A percentile compares a stretch with the other conserved stretches of the same genome.
Conservation (phyloP, 2,113 vertebrate genomes). For the Daboia siamensis region DNA sequence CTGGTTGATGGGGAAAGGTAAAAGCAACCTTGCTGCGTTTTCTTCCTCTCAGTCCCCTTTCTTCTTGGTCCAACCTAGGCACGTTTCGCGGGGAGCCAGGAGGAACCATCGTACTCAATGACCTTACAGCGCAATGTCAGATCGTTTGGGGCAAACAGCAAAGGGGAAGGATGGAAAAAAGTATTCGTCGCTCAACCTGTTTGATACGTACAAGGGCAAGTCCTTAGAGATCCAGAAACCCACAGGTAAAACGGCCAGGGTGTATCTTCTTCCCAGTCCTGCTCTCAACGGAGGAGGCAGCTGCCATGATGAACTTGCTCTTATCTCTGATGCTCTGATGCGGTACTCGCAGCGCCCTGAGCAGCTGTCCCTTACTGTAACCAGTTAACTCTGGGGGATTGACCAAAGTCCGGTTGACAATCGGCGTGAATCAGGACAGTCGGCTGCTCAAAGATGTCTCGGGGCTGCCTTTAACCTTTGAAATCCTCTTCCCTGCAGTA, state of each 20-base stretch:
- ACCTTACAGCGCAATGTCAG: conserved; percentile 98
- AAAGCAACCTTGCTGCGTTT: neutral
- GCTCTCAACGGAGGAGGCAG: neutral
- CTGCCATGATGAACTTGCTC: conserved; percentile 12
- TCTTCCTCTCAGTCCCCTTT: neutral
- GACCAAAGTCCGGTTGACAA: neutral
- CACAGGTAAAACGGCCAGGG: conserved; percentile 76
- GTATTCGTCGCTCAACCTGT: conserved; percentile 97
- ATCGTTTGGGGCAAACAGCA: conserved; percentile 98
- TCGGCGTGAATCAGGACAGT: neutral
- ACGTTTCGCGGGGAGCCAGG: conserved; percentile 76
- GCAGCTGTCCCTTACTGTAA: neutral
- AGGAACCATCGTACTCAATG: conserved; percentile 96
- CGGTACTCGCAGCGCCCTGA: conserved; percentile 35
- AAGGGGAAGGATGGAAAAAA: conserved; percentile 99
- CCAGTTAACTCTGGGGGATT: no score
- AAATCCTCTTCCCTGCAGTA: conserved; percentile 66
- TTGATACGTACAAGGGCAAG: conserved; percentile 98
- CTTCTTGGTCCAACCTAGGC: conserved; percentile 56
- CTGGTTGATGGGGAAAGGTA: neutral
- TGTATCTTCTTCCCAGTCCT: neutral
- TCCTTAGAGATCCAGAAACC: conserved; percentile 97
- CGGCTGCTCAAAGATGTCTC: neutral
- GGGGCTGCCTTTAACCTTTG: neutral
- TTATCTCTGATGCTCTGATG: conserved; percentile 11